Evolutionary conservation across 2,888 invertebrate species (phyloP), one percentile per base, ranked within the genome.

Genomic region (Ametastegia equiseti): DNA sequence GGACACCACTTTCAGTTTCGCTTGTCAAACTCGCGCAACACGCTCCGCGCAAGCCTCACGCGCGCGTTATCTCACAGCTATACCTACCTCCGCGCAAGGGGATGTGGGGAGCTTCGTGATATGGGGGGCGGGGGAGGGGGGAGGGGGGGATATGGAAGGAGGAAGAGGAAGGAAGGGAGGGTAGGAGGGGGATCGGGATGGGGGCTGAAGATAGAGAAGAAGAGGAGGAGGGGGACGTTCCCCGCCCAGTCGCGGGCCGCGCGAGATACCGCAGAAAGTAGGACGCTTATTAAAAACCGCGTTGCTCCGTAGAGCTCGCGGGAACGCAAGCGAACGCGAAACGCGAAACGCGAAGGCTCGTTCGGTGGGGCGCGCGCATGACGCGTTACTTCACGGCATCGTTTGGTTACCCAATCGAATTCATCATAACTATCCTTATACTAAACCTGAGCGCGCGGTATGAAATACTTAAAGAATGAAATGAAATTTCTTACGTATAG

Each of bases 1-100:
- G 94, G 94, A 91, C 90, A 88, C 87, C 89, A 91, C 90, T 91
- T 91, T 91, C 91, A 90, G 90, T 91, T 91, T 91, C 90, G 91
- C 86, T 90, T 88, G 85, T 87, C 84, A 78, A 82, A 83, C 82
- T 77, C 81, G 81, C 75, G 81, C 75, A 75, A 81, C 80, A 81
- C 83, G 83, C 85, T 83, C 83, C 84, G 88, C 86, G 89, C 88
- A 87, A 86, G 54, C 19, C 88, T 84, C 85, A 82, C 85, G 84
- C 88, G 89, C 90, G 87, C 83, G 86, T 88, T 88, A 87, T 88
- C 86, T 88, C 88, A 87, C 88, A 88, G 84, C n/a, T n/a, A n/a
- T n/a, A n/a, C n/a, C n/a, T 83, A 83, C 81, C 82, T 80, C 85
- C 83, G 85, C 82, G 83, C 36, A 65, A n/a, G 75, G 45, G 60